These are phyloP conservation scores for Pachyrhynchus sulphureomaculatus DNA, from an alignment of 1,140 invertebrate genomes.

Conservation along the genomic window DNA sequence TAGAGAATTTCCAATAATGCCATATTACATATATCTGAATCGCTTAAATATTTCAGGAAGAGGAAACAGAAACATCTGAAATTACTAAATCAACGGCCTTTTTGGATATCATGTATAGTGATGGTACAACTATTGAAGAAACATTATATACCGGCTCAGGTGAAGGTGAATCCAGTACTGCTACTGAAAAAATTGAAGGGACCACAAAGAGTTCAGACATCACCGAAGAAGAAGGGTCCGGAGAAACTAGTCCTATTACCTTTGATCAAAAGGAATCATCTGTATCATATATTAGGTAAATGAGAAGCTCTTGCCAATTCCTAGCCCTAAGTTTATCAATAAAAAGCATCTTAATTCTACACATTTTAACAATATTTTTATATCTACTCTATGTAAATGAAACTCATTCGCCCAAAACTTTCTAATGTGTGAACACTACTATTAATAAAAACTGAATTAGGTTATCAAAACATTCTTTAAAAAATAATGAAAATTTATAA, in stretches of 20 bases:
- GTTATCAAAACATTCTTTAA: too few species aligned
- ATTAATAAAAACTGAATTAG: too few species aligned
- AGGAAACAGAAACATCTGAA: slow-evolving; percentile 5
- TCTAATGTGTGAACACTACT: too few species aligned
- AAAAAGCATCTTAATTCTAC: too few species aligned
- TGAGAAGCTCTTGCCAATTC: too few species aligned
- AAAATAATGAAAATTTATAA: too few species aligned
- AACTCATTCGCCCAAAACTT: too few species aligned
- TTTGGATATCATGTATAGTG: slow-evolving; percentile 65
- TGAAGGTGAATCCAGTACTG: slow-evolving; percentile 29
- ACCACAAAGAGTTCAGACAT: slow-evolving; percentile 9
- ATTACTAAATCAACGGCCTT: slow-evolving; percentile 18
- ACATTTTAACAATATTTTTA: too few species aligned
- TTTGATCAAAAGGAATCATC: slow-evolving; percentile 2
- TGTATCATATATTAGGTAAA: slow-evolving; percentile 12
- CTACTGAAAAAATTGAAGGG: slow-evolving; percentile 16
- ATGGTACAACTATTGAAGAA: slow-evolving; percentile 45
- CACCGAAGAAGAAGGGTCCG: slow-evolving; percentile 29
- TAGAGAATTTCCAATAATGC: too few species aligned
- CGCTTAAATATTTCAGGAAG: neutral
- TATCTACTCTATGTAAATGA: too few species aligned
- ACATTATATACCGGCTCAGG: slow-evolving; percentile 43
- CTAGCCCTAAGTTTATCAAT: too few species aligned
- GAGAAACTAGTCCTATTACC: slow-evolving; percentile 7
- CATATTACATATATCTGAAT: too few species aligned